Percentiles rank a stretch among this genome's conserved stretches.
Evolutionary conservation across 2,113 vertebrate species (phyloP).

Genomic region (Megaceryle torquata): DNA sequence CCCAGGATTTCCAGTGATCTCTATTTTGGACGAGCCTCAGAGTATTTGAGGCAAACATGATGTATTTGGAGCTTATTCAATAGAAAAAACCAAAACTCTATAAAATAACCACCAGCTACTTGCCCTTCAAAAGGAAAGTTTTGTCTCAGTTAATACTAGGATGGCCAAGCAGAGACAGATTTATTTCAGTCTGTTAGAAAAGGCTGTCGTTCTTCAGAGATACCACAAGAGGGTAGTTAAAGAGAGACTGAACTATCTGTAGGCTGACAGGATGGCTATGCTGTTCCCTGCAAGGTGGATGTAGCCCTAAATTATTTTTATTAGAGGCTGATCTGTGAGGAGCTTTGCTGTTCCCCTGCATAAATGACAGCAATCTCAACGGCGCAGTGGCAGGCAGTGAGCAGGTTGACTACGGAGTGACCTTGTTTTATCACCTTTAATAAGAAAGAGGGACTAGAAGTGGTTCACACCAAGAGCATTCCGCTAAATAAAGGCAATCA

Average conservation of each 20-base stretch:
- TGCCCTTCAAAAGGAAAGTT: not conserved
- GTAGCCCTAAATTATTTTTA: not conserved
- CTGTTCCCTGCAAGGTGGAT: not conserved
- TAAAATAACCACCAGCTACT: not conserved
- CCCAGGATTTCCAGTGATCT: not conserved
- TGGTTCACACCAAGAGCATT: not conserved
- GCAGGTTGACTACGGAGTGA: not conserved
- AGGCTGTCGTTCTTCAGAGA: conserved; percentile 21
- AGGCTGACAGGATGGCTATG: not conserved
- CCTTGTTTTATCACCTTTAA: not conserved
- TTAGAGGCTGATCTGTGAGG: not conserved
- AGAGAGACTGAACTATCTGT: not conserved
- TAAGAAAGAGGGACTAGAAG: not conserved
- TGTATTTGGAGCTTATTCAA: not conserved
- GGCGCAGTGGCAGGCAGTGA: not conserved
- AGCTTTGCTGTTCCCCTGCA: not conserved
- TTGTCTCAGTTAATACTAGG: not conserved
- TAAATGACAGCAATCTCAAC: not conserved
- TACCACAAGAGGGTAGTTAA: conserved; percentile 63
- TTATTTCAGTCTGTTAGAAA: not conserved
- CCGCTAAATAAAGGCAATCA: not conserved
- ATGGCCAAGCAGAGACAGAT: not conserved
- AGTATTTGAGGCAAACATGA: not conserved
- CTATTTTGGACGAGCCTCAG: not conserved
- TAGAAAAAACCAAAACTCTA: not conserved